Evolutionary conservation across 2,888 invertebrate genomes (phyloP), one percentile per base, ranked within the genome.

Genomic region (Lissocephala sabroskyi): DNA sequence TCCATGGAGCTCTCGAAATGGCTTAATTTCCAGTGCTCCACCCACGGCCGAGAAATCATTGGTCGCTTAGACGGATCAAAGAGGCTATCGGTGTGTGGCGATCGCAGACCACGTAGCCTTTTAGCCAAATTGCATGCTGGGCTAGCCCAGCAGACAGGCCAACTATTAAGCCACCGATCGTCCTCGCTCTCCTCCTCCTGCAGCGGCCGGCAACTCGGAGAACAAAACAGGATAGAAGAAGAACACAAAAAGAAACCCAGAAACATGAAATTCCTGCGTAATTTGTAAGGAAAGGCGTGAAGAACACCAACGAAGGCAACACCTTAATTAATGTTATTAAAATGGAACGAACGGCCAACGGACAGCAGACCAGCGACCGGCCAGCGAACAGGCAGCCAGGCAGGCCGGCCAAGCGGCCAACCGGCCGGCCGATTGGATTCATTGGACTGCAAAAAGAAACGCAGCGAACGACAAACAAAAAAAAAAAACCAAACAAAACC

Each of bases 221-320:
- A 30, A 42, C 55, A 48, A 44, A 41, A 49, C 45, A 55, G 56
- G 47, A 55, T 60, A 61, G 52, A 53, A 55, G 56, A 47, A 55
- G 59, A 65, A 49, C 52, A 49, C 26, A 42, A 57, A 52, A 74
- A 74, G 56, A 67, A 67, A 68, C 71, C 73, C 73, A 73, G 73
- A 76, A 79, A 82, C 82, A 82, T 78, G 81, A 83, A 83, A 84
- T 84, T 83, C 82, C 82, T 80, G 73, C 82, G 82, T 83, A 84
- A 84, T 84, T 84, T 84, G 81, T 81, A 81, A 76, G 77, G 79
- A 79, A 80, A 85, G 85, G 85, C 85, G 85, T 85, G 85, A 85
- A 84, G 85, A 85, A 85, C 85, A 85, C 85, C 85, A 84, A 85
- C 85, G 85, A 83, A 82, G 85, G 82, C 82, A 82, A 83, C 80